phyloP scores from a whole-genome alignment of 2,888 invertebrate species.

The Koerneria pararmatus region DNA sequence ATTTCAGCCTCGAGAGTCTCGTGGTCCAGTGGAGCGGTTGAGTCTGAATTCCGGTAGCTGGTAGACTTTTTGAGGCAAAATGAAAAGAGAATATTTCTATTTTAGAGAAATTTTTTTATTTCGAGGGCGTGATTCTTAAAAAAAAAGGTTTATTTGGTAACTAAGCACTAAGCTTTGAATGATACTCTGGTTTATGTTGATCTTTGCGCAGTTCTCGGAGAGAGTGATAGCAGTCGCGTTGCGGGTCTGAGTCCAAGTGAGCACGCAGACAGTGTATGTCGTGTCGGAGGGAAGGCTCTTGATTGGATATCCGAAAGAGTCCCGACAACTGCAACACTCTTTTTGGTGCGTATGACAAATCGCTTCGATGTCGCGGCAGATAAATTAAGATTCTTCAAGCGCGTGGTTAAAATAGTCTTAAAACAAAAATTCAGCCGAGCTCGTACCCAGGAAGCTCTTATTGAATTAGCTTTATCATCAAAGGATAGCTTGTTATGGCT shows the following conservation, averaged over 20 bases:
- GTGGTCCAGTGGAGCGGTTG: slow-evolving; percentile 34
- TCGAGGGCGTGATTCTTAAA: neutral
- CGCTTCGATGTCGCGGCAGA: too few relatives aligned
- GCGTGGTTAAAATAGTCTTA: too few relatives aligned
- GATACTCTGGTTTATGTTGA: slow-evolving; percentile 34
- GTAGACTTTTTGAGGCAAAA: neutral
- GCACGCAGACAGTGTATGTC: slow-evolving; percentile 50
- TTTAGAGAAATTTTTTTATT: neutral
- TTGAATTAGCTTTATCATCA: too few relatives aligned
- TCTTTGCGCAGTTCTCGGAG: slow-evolving; percentile 39
- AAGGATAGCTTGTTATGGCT: too few relatives aligned
- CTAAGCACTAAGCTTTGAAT: too few relatives aligned
- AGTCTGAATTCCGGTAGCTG: slow-evolving; percentile 33
- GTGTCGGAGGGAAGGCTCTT: slow-evolving; percentile 39
- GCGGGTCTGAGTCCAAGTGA: slow-evolving; percentile 26
- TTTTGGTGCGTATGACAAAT: too few relatives aligned
- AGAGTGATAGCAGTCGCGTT: slow-evolving; percentile 35
- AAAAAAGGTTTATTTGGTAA: neutral
- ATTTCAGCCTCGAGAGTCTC: slow-evolving; percentile 25
- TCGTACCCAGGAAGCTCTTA: too few relatives aligned
- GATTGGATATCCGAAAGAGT: slow-evolving; percentile 17
- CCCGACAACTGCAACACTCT: slow-evolving; percentile 24
- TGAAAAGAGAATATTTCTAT: neutral
- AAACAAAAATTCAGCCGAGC: too few relatives aligned
- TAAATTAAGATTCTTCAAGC: too few relatives aligned